A percentile compares a stretch with the other conserved stretches of the same genome.
Evolutionary conservation across 2,888 invertebrate genomes (phyloP).

Genomic region (Conomelus anceps): DNA sequence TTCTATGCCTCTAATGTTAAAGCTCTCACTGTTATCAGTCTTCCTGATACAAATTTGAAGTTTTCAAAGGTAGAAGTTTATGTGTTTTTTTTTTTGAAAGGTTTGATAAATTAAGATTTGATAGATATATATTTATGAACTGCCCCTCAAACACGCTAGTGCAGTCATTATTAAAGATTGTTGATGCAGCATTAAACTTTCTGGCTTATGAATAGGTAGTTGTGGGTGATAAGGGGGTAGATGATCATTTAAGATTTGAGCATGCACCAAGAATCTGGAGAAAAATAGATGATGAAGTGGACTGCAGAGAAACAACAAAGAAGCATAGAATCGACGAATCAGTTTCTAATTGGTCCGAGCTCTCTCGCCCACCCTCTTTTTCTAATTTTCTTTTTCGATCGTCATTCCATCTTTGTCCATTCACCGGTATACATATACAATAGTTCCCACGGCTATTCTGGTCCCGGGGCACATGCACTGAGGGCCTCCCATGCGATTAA

Average conservation of each 20-base stretch:
- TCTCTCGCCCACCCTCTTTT: not conserved
- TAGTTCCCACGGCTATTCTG: conserved; percentile 2
- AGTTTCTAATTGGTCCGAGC: not conserved
- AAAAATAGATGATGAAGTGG: not conserved
- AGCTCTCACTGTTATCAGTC: no score
- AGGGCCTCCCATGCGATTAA: not conserved
- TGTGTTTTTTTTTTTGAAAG: no score
- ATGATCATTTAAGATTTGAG: not conserved
- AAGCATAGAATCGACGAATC: not conserved
- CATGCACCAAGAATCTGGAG: not conserved
- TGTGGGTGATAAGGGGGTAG: not conserved
- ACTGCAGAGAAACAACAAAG: not conserved
- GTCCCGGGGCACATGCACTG: not conserved
- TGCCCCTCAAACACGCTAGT: not conserved
- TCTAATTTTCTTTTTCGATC: not conserved
- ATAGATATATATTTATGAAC: not conserved
- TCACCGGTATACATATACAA: conserved; percentile 2
- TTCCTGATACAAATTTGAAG: no score
- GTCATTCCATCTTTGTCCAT: not conserved
- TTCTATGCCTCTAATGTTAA: no score
- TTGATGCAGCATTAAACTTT: not conserved
- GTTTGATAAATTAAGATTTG: no score
- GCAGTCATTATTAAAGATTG: not conserved
- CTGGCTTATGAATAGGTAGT: not conserved
- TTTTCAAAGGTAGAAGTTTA: no score